Conservation (phyloP, 2,797 vertebrate species). For the Urosaurus nigricauda region DNA sequence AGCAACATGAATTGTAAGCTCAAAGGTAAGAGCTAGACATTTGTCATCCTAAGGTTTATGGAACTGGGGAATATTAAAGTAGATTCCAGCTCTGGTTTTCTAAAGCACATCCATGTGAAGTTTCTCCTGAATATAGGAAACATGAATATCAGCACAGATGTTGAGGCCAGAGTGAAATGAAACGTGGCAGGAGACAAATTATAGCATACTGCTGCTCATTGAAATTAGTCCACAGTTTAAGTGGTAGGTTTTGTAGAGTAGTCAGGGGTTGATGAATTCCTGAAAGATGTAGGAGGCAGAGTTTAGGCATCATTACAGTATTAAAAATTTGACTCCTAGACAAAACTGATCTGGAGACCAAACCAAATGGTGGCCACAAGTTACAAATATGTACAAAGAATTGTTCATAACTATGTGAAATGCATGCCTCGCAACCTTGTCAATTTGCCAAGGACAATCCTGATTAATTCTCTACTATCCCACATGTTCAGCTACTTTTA, state of each 20-base stretch:
- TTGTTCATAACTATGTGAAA: background rate
- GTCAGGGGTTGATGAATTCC: background rate
- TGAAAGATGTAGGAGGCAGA: constrained; percentile 11
- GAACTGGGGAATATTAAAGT: constrained; percentile 27
- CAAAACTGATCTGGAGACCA: constrained; percentile 21
- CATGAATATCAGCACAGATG: constrained; percentile 1
- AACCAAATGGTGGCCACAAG: background rate
- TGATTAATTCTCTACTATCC: no score
- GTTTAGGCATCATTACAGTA: constrained; percentile 16
- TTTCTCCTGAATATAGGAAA: background rate
- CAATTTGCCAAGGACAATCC: no score
- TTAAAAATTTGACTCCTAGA: background rate
- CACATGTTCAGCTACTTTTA: no score
- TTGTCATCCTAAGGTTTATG: constrained; percentile 29
- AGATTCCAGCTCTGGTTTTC: constrained; percentile 42
- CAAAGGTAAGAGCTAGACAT: constrained; percentile 7
- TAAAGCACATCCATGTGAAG: background rate
- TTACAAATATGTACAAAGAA: no score
- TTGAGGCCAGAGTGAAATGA: constrained; percentile 14
- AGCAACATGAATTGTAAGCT: background rate
- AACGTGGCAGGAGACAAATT: constrained; percentile 4
- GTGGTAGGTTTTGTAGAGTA: background rate
- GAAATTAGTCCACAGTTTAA: background rate
- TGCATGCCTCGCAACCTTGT: background rate
- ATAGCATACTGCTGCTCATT: background rate